These are phyloP conservation scores for Cossypha caffra DNA, from an alignment of 2,797 vertebrate genomes.

Conservation along the genomic window DNA sequence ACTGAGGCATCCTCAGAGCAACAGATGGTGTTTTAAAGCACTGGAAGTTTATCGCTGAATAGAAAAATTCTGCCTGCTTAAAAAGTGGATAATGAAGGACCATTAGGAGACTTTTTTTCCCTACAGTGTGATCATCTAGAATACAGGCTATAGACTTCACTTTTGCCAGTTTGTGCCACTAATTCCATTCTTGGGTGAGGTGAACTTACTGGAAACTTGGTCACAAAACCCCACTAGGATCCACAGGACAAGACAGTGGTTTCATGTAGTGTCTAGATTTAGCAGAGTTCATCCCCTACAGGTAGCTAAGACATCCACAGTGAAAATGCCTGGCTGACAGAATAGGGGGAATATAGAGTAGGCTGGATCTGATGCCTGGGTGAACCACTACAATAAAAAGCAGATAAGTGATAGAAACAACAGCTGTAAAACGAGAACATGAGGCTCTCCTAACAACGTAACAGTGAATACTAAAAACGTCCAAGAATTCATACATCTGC, in stretches of 20 bases:
- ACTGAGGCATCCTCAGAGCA: background rate
- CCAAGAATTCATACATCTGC: accelerated
- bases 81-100: background rate
- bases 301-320: background rate
- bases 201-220: background rate
- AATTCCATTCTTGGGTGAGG: background rate
- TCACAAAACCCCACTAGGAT: background rate
- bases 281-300: background rate
- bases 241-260: background rate
- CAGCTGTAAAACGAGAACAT: background rate
- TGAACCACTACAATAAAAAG: background rate
- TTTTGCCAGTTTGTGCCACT: background rate
- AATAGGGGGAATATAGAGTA: background rate
- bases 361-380: background rate
- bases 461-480: background rate
- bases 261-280: background rate
- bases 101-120: background rate
- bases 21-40: background rate
- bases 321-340: background rate
- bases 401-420: background rate
- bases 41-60: background rate
- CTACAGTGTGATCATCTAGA: background rate
- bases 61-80: background rate
- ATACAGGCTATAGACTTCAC: background rate
- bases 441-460: background rate